Evolutionary conservation across 1,140 invertebrate species (phyloP).

Genomic region (Chionoecetes opilio): DNA sequence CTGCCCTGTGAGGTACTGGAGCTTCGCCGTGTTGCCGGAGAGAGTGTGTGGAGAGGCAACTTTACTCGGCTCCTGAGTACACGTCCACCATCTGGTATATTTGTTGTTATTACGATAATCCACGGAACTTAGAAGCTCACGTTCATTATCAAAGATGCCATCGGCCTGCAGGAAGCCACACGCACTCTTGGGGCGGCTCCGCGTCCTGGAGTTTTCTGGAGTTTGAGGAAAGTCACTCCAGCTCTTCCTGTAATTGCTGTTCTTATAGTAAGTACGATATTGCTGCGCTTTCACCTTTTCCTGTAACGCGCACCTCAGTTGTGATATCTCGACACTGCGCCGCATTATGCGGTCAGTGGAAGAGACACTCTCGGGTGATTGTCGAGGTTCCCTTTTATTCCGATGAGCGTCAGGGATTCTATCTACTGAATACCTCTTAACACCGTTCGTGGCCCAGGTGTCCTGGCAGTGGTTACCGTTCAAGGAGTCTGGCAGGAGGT

Average conservation of each 20-base stretch:
- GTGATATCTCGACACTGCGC: conserved; percentile 53
- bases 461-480: not conserved
- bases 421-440: not conserved
- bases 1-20: conserved; percentile 18
- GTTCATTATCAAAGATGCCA: not conserved
- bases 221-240: not conserved
- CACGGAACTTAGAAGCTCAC: not conserved
- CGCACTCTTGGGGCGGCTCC: not conserved
- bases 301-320: conserved; percentile 39
- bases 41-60: not conserved
- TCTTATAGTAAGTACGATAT: not conserved
- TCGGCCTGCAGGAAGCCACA: not conserved
- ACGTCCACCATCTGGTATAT: not conserved
- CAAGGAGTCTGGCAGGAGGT: not conserved
- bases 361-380: not conserved
- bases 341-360: conserved; percentile 43
- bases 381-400: not conserved
- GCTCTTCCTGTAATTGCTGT: not conserved
- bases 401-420: not conserved
- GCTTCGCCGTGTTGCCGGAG: not conserved
- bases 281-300: conserved; percentile 45
- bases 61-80: not conserved
- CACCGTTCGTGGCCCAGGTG: not conserved
- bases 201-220: no score
- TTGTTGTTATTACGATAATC: not conserved